Evolutionary conservation across 2,113 vertebrate genomes (phyloP), one percentile per base, ranked within the genome.

Genomic region (Syngnathus floridae): DNA sequence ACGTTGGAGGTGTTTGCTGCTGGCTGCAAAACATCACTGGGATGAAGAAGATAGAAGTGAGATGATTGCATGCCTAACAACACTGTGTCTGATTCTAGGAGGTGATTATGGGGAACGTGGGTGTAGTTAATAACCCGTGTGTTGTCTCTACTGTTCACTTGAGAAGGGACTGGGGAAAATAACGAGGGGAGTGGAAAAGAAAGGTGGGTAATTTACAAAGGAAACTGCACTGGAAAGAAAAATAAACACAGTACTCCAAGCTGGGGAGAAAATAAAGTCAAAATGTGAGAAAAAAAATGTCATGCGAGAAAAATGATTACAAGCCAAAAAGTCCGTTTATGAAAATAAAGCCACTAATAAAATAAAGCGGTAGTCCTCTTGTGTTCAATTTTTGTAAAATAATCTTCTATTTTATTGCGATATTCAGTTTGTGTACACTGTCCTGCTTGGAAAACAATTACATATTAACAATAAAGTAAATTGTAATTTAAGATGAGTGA

Each of bases 81-180:
- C n/a, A 4, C 45, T 38, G 36, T 52, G 59, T 51, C 60, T 76
- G 67, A 72, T 66, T 70, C 57, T 65, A 26, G 16, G 64, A 58
- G 54, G 55, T 64, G 56, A 55, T 49, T 7, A 66, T 45, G 37
- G 63, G n/a, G 67, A 75, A 70, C 52, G 65, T 48, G 73, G 66
- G 61, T 71, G 66, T 16, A 62, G 70, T 62, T 75, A 65, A 82
- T 75, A 73, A 65, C 58, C 66, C 60, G 46, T 69, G 35, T 59
- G 36, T 64, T 71, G 52, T 69, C 31, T 65, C 58, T 49, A 51
- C 40, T 57, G 70, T 67, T 38, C 58, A 17, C 55, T 61, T 62
- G 62, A 65, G 26, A 31, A 22, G 55, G 36, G 7, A 7, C 19
- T 43, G 26, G 37, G 52, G 12, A 12, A 21, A 17, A 22, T 35